Base-by-base conservation (phyloP, 2,113 vertebrate genomes). In the Aix galericulata region DNA sequence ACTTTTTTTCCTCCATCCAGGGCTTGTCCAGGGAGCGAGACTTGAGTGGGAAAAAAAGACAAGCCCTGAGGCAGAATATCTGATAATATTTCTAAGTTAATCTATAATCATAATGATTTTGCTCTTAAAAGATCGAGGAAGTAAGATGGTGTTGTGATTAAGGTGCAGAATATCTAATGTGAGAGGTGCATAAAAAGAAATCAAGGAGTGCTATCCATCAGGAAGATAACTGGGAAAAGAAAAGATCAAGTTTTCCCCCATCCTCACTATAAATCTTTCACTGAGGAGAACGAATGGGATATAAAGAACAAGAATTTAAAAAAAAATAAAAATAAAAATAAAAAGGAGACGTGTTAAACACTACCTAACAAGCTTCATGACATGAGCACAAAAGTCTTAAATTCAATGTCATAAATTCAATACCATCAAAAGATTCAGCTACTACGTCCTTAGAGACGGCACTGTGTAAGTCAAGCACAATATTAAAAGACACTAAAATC, bases 321-420 rank as follows among this genome's bases (percentile, higher is more conserved):
- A 92, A 85, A 89, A 83, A 84, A 46, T 21, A 48, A 84, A 88
- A 82, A 84, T n/a, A n/a, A 0, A 76, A 73, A 84, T 6, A 53
- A 82, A 96, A 94, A 94, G 74, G 17, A 91, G 89, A 96, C 95
- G 16, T 63, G 62, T 96, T 97, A 96, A 97, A 95, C 72, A 91
- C 94, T 76, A 96, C 89, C 94, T 96, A 96, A 96, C 94, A 97
- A 95, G 75, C 58, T 78, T 90, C 79, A 46, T 96, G 95, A 96
- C 91, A 96, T 94, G 93, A 91, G 69, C 91, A 95, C 93, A 96
- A 94, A 97, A 96, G 95, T 97, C 44, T 92, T 82, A 79, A 88
- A 95, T 88, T 96, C 73, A 64, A 44, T 96, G 94, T 88, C 84
- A 94, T 86, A 89, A 91, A 96, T 95, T 95, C 91, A 95, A 69